These are phyloP conservation scores for Panthera uncia DNA, from an alignment of 2,113 vertebrate genomes.

Conservation along the genomic window DNA sequence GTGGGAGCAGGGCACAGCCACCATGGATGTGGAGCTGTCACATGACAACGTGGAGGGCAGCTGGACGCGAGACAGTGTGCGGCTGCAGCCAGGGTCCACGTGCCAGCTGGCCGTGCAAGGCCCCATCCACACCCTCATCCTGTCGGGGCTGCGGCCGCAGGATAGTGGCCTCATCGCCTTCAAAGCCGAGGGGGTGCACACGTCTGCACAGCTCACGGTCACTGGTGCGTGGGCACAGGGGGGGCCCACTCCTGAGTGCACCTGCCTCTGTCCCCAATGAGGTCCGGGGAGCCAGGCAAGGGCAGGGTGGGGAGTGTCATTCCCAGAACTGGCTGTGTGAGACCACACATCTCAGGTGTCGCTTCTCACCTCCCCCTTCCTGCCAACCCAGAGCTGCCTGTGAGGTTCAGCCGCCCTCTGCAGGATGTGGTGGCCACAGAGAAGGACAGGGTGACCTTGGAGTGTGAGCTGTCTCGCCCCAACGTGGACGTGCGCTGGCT, in stretches of 20 bases:
- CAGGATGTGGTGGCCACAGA: slow-evolving; percentile 87
- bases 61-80: slow-evolving; percentile 91
- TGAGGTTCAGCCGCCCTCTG: slow-evolving; percentile 89
- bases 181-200: slow-evolving; percentile 91
- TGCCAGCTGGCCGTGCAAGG: slow-evolving; percentile 84
- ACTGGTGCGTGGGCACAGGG: slow-evolving; percentile 83
- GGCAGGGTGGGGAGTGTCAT: background rate
- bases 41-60: slow-evolving; percentile 90
- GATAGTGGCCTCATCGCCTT: slow-evolving; percentile 93
- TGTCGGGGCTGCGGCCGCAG: slow-evolving; percentile 88
- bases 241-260: rapidly evolving
- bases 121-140: slow-evolving; percentile 88
- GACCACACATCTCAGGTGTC: background rate
- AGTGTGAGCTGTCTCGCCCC: slow-evolving; percentile 94
- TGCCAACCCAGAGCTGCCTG: slow-evolving; percentile 89
- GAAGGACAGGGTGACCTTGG: slow-evolving; percentile 92
- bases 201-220: slow-evolving; percentile 88
- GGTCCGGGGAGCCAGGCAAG: background rate
- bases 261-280: too few relatives aligned
- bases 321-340: background rate
- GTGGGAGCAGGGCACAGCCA: slow-evolving; percentile 87
- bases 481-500: slow-evolving; percentile 94
- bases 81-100: slow-evolving; percentile 85
- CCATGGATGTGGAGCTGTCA: slow-evolving; percentile 92
- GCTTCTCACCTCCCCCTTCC: background rate